Conservation (phyloP, 2,888 invertebrate species). For the Balanococcus diminutus region DNA sequence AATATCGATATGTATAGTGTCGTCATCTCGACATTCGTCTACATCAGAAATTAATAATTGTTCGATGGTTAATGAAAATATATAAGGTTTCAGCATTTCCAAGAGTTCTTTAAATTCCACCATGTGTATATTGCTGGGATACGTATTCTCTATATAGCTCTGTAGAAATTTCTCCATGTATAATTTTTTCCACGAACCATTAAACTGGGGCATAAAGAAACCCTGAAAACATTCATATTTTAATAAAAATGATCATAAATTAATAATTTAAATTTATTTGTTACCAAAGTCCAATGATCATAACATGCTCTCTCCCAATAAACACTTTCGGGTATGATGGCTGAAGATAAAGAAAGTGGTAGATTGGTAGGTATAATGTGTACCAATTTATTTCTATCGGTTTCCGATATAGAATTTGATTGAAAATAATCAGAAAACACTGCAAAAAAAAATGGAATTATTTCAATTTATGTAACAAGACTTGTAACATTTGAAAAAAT, state of each 20-base stretch:
- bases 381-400: neutral
- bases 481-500: neutral
- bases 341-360: constrained; percentile 43
- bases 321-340: constrained; percentile 47
- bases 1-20: constrained; percentile 37
- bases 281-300: constrained; percentile 43
- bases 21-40: neutral
- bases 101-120: constrained; percentile 33
- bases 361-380: constrained; percentile 48
- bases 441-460: neutral
- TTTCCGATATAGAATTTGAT: constrained; percentile 8
- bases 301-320: constrained; percentile 52
- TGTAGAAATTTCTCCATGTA: constrained; percentile 54
- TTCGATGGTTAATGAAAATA: constrained; percentile 42
- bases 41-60: constrained; percentile 25
- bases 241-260: no score
- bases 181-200: constrained; percentile 52
- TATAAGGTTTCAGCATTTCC: constrained; percentile 12
- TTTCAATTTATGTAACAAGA: neutral
- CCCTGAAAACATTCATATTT: no score
- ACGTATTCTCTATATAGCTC: constrained; percentile 29
- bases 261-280: neutral
- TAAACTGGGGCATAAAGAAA: neutral
- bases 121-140: constrained; percentile 35
- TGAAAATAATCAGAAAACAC: constrained; percentile 30